Conservation (phyloP, 2,113 vertebrate genomes). For the Gila orcuttii region DNA sequence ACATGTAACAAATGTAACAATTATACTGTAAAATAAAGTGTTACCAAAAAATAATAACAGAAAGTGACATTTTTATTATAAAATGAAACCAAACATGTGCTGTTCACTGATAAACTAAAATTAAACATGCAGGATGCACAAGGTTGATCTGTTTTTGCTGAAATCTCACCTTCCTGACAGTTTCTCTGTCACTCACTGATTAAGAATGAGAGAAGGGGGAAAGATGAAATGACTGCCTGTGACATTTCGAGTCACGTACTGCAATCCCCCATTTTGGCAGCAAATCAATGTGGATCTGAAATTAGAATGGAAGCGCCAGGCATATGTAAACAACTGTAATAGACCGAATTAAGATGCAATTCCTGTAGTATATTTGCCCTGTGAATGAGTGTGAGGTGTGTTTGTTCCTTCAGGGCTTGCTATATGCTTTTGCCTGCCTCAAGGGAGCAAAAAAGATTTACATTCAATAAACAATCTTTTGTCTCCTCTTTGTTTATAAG, state of each 20-base stretch:
- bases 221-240: slow-evolving; percentile 23
- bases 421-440: background rate
- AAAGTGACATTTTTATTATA: background rate
- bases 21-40: no score
- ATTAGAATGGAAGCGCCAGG: background rate
- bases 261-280: background rate
- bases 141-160: background rate
- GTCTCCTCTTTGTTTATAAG: background rate
- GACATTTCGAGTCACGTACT: slow-evolving; percentile 7
- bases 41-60: background rate
- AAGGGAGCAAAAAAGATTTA: background rate
- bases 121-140: background rate
- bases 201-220: slow-evolving; percentile 13
- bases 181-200: slow-evolving; percentile 15
- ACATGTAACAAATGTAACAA: no score
- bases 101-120: background rate
- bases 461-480: background rate
- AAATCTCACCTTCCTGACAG: background rate
- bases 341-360: background rate
- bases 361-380: background rate
- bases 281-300: slow-evolving; percentile 5
- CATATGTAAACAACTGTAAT: slow-evolving; percentile 25
- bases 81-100: background rate
- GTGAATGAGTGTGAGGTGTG: background rate
- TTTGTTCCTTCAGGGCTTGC: background rate